These are phyloP conservation scores for Hemistola chrysoprasaria DNA, from an alignment of 2,888 invertebrate genomes.

Conservation along the genomic window DNA sequence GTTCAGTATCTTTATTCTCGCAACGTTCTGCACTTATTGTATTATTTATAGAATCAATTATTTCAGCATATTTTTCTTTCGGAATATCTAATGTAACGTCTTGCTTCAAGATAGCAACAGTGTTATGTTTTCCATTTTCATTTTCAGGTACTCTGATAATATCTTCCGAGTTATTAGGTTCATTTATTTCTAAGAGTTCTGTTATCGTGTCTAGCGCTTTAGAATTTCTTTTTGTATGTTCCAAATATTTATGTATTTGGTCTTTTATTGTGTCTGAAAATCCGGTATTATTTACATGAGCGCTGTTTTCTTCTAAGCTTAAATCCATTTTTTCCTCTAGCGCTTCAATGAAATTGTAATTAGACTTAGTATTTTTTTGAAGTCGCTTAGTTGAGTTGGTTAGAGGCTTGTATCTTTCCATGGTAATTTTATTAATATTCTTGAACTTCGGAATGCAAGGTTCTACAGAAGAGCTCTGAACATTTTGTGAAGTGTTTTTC, in stretches of 20 bases:
- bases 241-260: slow-evolving; percentile 53
- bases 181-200: slow-evolving; percentile 27
- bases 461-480: not conserved
- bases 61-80: too few species aligned
- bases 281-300: slow-evolving; percentile 30
- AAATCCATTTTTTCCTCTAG: slow-evolving; percentile 47
- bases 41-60: not conserved
- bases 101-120: not conserved
- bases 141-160: not conserved
- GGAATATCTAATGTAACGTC: too few species aligned
- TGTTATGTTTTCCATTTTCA: not conserved
- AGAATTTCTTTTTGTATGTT: slow-evolving; percentile 32
- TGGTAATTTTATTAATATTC: not conserved
- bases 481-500: not conserved
- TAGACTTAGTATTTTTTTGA: slow-evolving; percentile 28
- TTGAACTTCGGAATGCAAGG: not conserved
- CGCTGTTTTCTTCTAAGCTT: slow-evolving; percentile 38
- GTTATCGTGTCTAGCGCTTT: slow-evolving; percentile 26
- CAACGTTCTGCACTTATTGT: not conserved
- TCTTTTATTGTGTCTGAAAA: slow-evolving; percentile 60
- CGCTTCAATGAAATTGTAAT: slow-evolving; percentile 55
- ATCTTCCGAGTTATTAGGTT: not conserved
- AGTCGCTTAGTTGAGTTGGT: slow-evolving; percentile 6
- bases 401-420: slow-evolving; percentile 2
- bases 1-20: not conserved